phyloP scores from a whole-genome alignment of 1,140 invertebrate genomes.

The Globodera rostochiensis region DNA sequence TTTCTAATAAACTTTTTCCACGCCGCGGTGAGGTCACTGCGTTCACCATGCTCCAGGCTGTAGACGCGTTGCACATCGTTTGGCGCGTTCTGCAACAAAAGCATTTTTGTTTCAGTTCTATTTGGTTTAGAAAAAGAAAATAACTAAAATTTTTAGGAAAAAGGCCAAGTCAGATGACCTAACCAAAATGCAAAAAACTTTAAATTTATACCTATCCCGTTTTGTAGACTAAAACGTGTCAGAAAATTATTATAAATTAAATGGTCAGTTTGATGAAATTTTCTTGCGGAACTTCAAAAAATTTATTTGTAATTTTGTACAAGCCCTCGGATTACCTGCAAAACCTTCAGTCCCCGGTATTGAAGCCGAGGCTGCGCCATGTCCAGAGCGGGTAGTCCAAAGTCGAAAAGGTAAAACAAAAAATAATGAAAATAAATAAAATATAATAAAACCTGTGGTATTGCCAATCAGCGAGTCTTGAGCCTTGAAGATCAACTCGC shows the following conservation, averaged over 20 bases:
- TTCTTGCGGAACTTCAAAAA: too few relatives aligned
- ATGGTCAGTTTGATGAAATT: too few relatives aligned
- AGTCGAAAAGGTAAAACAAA: conserved; percentile 28
- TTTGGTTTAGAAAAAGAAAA: background rate
- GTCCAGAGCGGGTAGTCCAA: conserved; percentile 59
- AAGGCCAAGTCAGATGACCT: too few relatives aligned
- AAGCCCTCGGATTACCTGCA: too few relatives aligned
- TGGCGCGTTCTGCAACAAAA: conserved; percentile 49
- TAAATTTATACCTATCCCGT: too few relatives aligned
- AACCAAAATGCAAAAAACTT: too few relatives aligned
- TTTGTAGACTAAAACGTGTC: too few relatives aligned
- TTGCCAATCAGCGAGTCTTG: conserved; percentile 54
- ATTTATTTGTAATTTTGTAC: too few relatives aligned
- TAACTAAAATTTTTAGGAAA: too few relatives aligned
- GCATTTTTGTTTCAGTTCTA: too few relatives aligned
- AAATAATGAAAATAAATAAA: background rate
- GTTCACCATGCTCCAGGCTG: conserved; percentile 57
- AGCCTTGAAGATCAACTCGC: conserved; percentile 60
- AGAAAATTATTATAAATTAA: too few relatives aligned
- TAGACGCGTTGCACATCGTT: conserved; percentile 62
- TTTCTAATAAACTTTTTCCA: conserved; percentile 57
- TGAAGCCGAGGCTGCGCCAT: conserved; percentile 42
- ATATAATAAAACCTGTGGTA: background rate
- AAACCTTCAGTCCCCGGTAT: conserved; percentile 53
- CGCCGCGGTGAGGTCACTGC: conserved; percentile 53